Evolutionary conservation across 1,140 invertebrate genomes (phyloP), one percentile per base, ranked within the genome.

Genomic region (Drosophila asahinai): DNA sequence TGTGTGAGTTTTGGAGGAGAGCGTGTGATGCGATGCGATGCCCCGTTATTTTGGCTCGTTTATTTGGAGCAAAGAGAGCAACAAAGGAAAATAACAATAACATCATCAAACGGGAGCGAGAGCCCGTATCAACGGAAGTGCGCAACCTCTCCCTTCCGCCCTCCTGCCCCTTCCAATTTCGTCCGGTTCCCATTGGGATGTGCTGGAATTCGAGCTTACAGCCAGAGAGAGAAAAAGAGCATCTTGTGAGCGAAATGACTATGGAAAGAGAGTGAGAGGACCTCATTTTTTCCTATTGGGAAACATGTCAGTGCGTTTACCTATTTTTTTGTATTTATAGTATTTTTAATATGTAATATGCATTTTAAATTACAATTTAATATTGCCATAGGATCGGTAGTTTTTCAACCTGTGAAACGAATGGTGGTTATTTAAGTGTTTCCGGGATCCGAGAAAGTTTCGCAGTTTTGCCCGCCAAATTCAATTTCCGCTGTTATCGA

Each of bases 51-150:
- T 59, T 43, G 51, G 51, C 57, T 47, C 54, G 48, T 59, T 59
- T 59, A 58, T 67, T 14, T 64, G 61, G 61, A 64, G 61, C 61
- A 54, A 54, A 40, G 48, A 55, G 51, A 64, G 57, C 58, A 52
- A 27, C 36, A 12, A 27, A 17, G 40, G 11, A 38, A 62, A 51
- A 49, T 5, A 68, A 62, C 43, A 62, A 68, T 25, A 51, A 62
- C 45, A 68, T 14, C 12, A 2, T 22, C 9, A 0, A 51, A 51
- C 45, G 45, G 47, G 59, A 62, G 58, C 36, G 58, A 5, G 59
- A 5, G 59, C 55, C 54, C 43, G 64, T 40, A 66, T 49, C 25
- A 45, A 42, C 58, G 59, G 47, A 68, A 62, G 47, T 63, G 65
- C 65, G 65, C 65, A 63, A 65, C 8, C 11, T 14, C 22, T 17